Conservation (phyloP, 2,797 vertebrate species). For the Trachurus trachurus region DNA sequence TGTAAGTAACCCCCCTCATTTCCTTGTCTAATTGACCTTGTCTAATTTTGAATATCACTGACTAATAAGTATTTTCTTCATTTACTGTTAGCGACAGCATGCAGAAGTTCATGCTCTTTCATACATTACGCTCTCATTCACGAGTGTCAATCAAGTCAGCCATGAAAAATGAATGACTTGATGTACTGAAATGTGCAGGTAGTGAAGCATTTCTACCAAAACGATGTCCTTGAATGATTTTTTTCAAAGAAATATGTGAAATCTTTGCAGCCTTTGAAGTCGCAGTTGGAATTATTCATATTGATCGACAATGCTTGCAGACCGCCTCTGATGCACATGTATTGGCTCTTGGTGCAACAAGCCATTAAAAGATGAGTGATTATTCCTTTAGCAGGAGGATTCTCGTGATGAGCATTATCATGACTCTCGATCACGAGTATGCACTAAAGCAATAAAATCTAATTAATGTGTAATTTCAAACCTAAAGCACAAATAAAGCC, state of each 20-base stretch:
- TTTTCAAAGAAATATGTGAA: background rate
- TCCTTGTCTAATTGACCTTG: constrained; percentile 7
- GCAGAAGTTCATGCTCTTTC: background rate
- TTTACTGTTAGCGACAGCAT: constrained; percentile 6
- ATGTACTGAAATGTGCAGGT: background rate
- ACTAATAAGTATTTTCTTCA: background rate
- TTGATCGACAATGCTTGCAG: background rate
- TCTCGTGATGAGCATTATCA: background rate
- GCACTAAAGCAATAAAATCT: background rate
- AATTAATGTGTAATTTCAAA: background rate
- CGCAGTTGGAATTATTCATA: background rate
- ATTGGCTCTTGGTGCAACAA: background rate
- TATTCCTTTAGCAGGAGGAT: background rate
- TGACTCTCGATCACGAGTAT: background rate
- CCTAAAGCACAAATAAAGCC: background rate
- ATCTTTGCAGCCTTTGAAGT: background rate
- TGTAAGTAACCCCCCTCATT: constrained; percentile 6
- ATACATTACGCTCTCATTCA: constrained; percentile 10
- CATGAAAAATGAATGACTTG: constrained; percentile 16
- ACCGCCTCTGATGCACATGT: background rate
- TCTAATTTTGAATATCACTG: background rate
- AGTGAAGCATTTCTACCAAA: constrained; percentile 8
- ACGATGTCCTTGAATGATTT: background rate
- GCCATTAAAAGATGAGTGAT: constrained; percentile 17
- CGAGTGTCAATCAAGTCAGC: background rate